Evolutionary conservation across 2,888 invertebrate genomes (phyloP).

Genomic region (Matsumyia berberina): DNA sequence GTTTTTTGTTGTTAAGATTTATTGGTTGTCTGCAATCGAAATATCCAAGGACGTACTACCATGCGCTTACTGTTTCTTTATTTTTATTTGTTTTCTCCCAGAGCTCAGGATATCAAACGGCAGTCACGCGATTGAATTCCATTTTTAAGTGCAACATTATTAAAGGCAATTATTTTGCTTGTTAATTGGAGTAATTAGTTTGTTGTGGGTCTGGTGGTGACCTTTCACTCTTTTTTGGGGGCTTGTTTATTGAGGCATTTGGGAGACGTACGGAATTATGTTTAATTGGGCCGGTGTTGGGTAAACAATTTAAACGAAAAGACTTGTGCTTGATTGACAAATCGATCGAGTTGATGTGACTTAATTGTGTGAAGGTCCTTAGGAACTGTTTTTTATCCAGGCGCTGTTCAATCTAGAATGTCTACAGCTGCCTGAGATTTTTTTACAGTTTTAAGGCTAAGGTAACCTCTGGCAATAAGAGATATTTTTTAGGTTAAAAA

Average conservation of each 20-base stretch:
- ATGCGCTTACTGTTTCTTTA: not conserved
- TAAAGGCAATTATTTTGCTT: constrained; percentile 31
- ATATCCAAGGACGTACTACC: constrained; percentile 26
- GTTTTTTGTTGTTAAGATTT: constrained; percentile 2
- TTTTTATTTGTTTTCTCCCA: not conserved
- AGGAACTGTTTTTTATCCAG: not conserved
- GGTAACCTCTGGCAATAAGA: no score
- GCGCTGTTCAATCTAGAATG: not conserved
- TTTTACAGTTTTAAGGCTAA: no score
- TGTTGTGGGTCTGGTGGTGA: not conserved
- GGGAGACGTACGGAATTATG: not conserved
- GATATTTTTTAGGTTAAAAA: no score
- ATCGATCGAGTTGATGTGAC: constrained; percentile 3
- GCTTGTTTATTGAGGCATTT: not conserved
- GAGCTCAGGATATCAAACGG: constrained; percentile 1
- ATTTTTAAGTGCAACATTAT: constrained; percentile 16
- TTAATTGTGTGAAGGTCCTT: not conserved
- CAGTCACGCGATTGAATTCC: constrained; percentile 64
- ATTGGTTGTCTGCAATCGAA: constrained; percentile 37
- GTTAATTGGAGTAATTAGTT: constrained; percentile 34
- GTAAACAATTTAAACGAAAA: not conserved
- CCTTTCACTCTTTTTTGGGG: not conserved
- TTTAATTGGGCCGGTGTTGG: constrained; percentile 13
- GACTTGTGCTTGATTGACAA: not conserved
- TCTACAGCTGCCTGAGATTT: no score